Conservation (phyloP, 2,888 invertebrate genomes). For the Cheilosia vulpina region DNA sequence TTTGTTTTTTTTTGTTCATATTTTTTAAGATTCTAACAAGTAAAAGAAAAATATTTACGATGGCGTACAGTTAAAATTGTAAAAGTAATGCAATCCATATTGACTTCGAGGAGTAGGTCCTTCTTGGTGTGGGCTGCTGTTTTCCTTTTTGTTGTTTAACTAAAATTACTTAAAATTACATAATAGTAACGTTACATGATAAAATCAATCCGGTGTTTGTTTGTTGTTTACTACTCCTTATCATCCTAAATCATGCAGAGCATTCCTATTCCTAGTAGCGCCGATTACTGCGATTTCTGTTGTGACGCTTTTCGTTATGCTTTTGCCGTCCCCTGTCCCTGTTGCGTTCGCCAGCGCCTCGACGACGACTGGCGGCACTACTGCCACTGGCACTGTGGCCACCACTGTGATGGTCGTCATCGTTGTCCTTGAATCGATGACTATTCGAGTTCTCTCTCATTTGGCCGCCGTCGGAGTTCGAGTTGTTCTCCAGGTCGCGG, state of each 20-base stretch:
- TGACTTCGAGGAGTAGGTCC: not conserved
- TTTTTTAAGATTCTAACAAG: constrained; percentile 61
- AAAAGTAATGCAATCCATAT: constrained; percentile 47
- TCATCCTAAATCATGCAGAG: constrained; percentile 20
- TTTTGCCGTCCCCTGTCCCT: constrained; percentile 66
- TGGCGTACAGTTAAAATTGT: constrained; percentile 52
- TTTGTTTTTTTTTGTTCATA: constrained; percentile 39
- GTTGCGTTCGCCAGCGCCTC: constrained; percentile 66
- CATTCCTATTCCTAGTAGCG: constrained; percentile 37
- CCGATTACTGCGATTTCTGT: constrained; percentile 62
- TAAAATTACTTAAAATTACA: constrained; percentile 63
- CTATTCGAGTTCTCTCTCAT: constrained; percentile 25
- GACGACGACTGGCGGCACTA: constrained; percentile 30
- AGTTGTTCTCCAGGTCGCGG: constrained; percentile 35
- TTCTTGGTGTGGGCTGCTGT: constrained; percentile 13
- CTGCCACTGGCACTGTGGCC: constrained; percentile 31
- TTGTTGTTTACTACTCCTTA: constrained; percentile 31
- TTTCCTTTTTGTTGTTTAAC: constrained; percentile 24
- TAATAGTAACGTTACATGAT: constrained; percentile 58
- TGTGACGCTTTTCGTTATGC: constrained; percentile 64
- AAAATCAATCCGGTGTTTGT: constrained; percentile 53
- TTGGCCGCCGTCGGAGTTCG: constrained; percentile 37
- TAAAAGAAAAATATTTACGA: constrained; percentile 57
- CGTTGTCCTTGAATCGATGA: constrained; percentile 59
- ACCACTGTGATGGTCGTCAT: constrained; percentile 42